These are phyloP conservation scores for Trypoxylus dichotomus DNA, from an alignment of 1,140 invertebrate genomes.

Conservation along the genomic window DNA sequence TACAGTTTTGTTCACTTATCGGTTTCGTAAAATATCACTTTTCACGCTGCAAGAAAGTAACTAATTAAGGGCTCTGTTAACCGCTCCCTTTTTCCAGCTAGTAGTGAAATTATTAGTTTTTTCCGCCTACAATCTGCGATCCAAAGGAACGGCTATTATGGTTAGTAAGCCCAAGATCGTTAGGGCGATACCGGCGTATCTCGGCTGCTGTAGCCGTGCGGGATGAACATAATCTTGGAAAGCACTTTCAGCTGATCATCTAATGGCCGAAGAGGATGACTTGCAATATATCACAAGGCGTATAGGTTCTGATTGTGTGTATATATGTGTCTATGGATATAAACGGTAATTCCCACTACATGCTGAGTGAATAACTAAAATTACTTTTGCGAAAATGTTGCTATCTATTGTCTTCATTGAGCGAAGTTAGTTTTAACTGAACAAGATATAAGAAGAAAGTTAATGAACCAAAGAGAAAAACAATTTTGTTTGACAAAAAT, in stretches of 20 bases:
- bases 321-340: neutral
- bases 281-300: neutral
- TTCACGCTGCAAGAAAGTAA: neutral
- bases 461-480: too few relatives aligned
- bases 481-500: too few relatives aligned
- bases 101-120: neutral
- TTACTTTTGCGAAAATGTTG: too few relatives aligned
- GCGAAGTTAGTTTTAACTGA: too few relatives aligned
- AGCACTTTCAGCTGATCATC: neutral
- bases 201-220: neutral
- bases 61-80: constrained; percentile 20
- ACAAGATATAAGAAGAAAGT: too few relatives aligned
- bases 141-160: constrained; percentile 5
- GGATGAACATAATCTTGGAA: constrained; percentile 11
- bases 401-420: too few relatives aligned
- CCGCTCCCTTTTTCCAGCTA: neutral
- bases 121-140: neutral
- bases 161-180: neutral
- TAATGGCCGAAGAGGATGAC: neutral
- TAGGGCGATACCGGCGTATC: neutral
- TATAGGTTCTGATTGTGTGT: neutral
- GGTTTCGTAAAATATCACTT: constrained; percentile 6
- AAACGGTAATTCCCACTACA: too few relatives aligned
- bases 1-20: neutral
- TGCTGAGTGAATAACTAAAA: too few relatives aligned